These are phyloP conservation scores for Anabacerthia variegaticeps DNA, from an alignment of 2,797 vertebrate species.

Conservation along the genomic window DNA sequence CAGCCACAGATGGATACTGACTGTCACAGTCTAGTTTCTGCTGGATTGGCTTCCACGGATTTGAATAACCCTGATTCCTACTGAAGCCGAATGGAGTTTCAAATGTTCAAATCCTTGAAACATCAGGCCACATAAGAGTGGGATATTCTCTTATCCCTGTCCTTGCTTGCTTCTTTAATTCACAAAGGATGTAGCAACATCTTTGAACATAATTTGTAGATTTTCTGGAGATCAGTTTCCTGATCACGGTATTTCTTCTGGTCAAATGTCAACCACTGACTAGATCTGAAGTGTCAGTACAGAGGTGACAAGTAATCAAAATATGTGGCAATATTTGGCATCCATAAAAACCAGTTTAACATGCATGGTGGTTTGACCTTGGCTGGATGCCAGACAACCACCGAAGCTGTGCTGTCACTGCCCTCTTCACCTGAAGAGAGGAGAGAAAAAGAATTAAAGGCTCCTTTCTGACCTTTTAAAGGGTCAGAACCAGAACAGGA, in stretches of 20 bases:
- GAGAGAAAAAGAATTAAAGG: neutral
- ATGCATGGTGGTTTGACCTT: neutral
- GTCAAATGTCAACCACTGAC: neutral
- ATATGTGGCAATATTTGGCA: neutral
- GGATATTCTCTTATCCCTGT: neutral
- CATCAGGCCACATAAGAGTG: neutral
- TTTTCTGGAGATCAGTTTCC: conserved; percentile 1
- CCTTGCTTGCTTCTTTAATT: neutral
- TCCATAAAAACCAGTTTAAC: neutral
- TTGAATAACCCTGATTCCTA: neutral
- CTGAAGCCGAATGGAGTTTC: neutral
- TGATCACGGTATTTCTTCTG: neutral
- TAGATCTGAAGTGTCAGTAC: neutral
- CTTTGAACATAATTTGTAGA: neutral
- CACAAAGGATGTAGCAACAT: neutral
- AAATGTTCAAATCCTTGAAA: neutral
- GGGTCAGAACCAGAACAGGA: neutral
- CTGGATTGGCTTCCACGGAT: neutral
- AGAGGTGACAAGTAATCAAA: neutral
- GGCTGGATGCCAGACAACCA: neutral
- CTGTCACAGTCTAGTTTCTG: neutral
- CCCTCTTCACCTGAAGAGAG: neutral
- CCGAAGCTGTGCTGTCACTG: neutral
- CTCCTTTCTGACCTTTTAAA: neutral
- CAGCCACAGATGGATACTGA: neutral